Percentiles rank a stretch among this genome's conserved stretches.
These are phyloP conservation scores for Donacobius atricapilla DNA, from an alignment of 2,113 vertebrate genomes.

Conservation along the genomic window DNA sequence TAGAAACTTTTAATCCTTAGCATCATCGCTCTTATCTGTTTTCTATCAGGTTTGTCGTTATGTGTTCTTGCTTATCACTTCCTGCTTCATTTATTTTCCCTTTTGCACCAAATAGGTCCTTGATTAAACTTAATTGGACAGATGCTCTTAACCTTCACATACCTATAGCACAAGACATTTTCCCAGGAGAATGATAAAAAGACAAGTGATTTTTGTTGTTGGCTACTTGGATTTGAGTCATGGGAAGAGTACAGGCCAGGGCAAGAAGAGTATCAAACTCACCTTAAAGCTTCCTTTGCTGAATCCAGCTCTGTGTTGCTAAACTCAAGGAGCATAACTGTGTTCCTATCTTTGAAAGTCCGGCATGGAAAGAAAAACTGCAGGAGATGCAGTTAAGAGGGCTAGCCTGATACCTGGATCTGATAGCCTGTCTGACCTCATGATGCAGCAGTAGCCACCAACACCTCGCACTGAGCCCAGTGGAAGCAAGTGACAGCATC, in stretches of 20 bases:
- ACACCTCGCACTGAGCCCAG: background rate
- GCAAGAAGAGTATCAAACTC: background rate
- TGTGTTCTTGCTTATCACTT: background rate
- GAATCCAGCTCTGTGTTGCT: background rate
- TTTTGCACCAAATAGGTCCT: background rate
- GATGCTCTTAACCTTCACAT: background rate
- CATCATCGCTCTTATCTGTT: background rate
- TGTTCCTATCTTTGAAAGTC: background rate
- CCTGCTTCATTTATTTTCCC: background rate
- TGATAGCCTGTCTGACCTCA: background rate
- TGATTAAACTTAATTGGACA: background rate
- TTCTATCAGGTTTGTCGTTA: background rate
- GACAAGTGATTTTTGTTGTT: background rate
- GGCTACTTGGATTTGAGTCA: background rate
- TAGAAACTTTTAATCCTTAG: background rate
- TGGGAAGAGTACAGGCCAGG: background rate
- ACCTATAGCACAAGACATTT: background rate
- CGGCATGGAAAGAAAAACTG: background rate
- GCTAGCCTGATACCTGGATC: background rate
- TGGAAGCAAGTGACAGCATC: background rate
- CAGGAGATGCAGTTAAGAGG: background rate
- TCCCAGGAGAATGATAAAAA: background rate
- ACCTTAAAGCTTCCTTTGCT: background rate
- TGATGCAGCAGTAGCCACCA: background rate
- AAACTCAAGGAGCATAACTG: background rate